phyloP scores from a whole-genome alignment of 1,140 invertebrate species.

The Trichonephila clavata region DNA sequence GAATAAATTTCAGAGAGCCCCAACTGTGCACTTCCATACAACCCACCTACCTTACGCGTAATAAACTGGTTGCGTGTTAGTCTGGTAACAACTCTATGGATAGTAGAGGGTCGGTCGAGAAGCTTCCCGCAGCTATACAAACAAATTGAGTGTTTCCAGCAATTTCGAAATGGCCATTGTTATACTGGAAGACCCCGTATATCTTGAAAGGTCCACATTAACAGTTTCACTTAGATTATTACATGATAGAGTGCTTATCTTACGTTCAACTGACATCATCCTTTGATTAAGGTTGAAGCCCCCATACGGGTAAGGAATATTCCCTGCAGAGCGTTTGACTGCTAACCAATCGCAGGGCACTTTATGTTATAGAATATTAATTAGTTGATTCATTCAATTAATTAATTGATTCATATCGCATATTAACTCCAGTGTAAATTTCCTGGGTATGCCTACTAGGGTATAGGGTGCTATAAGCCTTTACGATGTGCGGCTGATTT shows the following conservation, averaged over 20 bases:
- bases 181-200: not conserved
- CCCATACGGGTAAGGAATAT: not conserved
- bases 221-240: constrained; percentile 11
- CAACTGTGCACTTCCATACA: not conserved
- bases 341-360: not conserved
- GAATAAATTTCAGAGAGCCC: not conserved
- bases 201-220: not conserved
- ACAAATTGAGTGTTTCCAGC: constrained; percentile 8
- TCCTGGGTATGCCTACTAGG: not conserved
- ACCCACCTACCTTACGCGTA: not conserved
- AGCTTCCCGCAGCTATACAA: not conserved
- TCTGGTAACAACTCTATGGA: constrained; percentile 16
- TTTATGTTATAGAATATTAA: not conserved
- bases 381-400: not conserved
- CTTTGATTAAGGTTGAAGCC: not conserved
- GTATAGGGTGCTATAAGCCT: too few species aligned
- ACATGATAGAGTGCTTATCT: constrained; percentile 7
- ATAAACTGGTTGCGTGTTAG: not conserved
- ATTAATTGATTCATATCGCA: not conserved
- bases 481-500: too few species aligned
- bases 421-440: not conserved
- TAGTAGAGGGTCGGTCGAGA: not conserved
- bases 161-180: constrained; percentile 6
- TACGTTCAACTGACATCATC: not conserved
- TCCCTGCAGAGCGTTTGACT: not conserved